Base-by-base conservation (phyloP, 2,113 vertebrate species). In the Arenaria interpres region DNA sequence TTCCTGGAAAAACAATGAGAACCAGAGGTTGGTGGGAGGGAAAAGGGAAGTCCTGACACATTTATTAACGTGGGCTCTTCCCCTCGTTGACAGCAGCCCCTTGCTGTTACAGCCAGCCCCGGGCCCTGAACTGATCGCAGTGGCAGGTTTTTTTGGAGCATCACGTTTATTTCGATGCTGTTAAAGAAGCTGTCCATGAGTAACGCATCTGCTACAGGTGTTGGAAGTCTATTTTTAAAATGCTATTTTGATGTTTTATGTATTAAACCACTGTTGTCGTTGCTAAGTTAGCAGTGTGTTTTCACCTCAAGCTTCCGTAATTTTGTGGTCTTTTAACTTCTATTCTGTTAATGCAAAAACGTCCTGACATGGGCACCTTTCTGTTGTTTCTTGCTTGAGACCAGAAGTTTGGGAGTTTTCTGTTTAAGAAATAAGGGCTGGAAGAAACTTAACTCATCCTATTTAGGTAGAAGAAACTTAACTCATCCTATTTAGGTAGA, bases 11-110 rank as follows among this genome's bases (percentile, higher is more conserved):
- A 74, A 41, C 9, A 3, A 53, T 43, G 89, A 94, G 60, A 60
- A 25, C 14, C 60, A 57, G 82, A 54, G 74, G 27, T 56, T 28
- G 24, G 22, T 88, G 33, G 51, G 43, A 54, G 77, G 64, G 76
- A 50, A 48, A 25, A 59, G 48, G 85, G 92, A 96, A 88, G 76
- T 93, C 37, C 60, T 84, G 80, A 4, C 57, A 2, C 18, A 25
- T 35, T 45, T 51, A 2, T 1, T 8, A 41, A 2, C 1, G 43
- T 2, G 4, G 1, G 11, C 48, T 39, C 32, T 10, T 4, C n/a
- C 78, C 5, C 25, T 6, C 39, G 14, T 50, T 9, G 4, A 1
- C 53, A 41, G n/a, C 79, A 57, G 53, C 25, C n/a, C 19, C 28
- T 46, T 33, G 48, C n/a, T 39, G 1, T 14, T 5, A 2, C 23